A percentile compares a stretch with the other conserved stretches of the same genome.
These are phyloP conservation scores for Pherbina coryleti DNA, from an alignment of 2,888 invertebrate species.

Conservation along the genomic window DNA sequence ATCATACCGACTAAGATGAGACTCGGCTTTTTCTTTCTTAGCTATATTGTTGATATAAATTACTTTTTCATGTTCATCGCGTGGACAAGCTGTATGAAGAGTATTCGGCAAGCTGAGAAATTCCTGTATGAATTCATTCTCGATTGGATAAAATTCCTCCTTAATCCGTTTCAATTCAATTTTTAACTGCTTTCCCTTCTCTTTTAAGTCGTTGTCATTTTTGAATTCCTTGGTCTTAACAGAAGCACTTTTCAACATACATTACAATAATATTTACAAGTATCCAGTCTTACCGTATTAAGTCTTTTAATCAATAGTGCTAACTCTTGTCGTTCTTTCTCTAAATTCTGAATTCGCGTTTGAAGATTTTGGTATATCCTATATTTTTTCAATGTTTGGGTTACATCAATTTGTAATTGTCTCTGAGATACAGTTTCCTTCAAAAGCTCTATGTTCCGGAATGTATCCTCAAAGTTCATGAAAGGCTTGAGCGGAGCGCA, in stretches of 20 bases:
- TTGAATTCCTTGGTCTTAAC: neutral
- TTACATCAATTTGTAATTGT: slow-evolving; percentile 71
- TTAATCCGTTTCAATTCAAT: slow-evolving; percentile 77
- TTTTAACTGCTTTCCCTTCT: slow-evolving; percentile 73
- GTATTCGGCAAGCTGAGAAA: slow-evolving; percentile 79
- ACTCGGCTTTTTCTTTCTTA: slow-evolving; percentile 45
- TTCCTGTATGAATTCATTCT: slow-evolving; percentile 77
- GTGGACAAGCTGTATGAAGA: slow-evolving; percentile 76
- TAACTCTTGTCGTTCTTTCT: slow-evolving; percentile 71
- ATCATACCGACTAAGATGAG: slow-evolving; percentile 62
- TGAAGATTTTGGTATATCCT: slow-evolving; percentile 74
- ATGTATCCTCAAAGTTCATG: slow-evolving; percentile 75
- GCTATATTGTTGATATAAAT: slow-evolving; percentile 58
- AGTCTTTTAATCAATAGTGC: slow-evolving; percentile 71
- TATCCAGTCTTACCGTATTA: slow-evolving; percentile 56
- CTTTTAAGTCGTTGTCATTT: slow-evolving; percentile 59
- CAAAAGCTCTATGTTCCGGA: slow-evolving; percentile 71
- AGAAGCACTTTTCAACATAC: neutral
- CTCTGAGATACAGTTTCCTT: slow-evolving; percentile 73
- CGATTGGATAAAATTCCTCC: slow-evolving; percentile 77
- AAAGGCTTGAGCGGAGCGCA: slow-evolving; percentile 79
- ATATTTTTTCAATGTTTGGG: slow-evolving; percentile 75
- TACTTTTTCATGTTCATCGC: slow-evolving; percentile 53
- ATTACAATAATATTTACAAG: neutral
- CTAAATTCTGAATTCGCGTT: slow-evolving; percentile 71